Conservation (phyloP, 2,888 invertebrate genomes). For the Pegoplata infirma region DNA sequence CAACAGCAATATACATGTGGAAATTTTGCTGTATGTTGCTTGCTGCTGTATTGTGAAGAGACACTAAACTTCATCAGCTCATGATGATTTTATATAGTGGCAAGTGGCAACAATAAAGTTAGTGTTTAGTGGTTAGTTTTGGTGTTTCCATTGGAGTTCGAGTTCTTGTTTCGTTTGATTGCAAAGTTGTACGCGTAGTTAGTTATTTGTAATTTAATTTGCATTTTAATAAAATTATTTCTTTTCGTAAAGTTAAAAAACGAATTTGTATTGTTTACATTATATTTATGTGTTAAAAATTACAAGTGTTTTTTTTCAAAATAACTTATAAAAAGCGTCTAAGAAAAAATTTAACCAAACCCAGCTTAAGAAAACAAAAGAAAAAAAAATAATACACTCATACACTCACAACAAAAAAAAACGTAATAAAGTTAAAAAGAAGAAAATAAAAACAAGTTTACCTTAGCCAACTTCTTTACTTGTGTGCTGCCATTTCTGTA, state of each 20-base stretch:
- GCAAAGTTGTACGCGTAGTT: constrained; percentile 57
- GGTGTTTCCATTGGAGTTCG: constrained; percentile 48
- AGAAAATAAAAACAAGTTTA: constrained; percentile 40
- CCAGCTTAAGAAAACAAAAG: constrained; percentile 39
- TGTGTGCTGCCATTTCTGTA: not conserved
- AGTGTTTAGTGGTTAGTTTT: constrained; percentile 55
- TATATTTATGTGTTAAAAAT: not conserved
- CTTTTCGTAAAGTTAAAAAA: constrained; percentile 33
- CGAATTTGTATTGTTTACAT: constrained; percentile 11
- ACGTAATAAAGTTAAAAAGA: constrained; percentile 4
- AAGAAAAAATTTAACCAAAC: constrained; percentile 36
- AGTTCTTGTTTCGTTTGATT: constrained; percentile 35
- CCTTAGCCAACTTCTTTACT: constrained; percentile 24
- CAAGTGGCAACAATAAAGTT: constrained; percentile 36
- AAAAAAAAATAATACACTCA: constrained; percentile 21
- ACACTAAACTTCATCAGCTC: too few relatives aligned
- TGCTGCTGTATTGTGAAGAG: too few relatives aligned
- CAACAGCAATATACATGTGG: too few relatives aligned
- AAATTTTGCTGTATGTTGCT: too few relatives aligned
- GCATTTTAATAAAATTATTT: constrained; percentile 22
- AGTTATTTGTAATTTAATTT: constrained; percentile 49
- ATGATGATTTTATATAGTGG: too few relatives aligned
- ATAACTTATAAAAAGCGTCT: too few relatives aligned
- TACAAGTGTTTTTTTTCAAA: not conserved
- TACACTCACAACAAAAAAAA: constrained; percentile 8